Evolutionary conservation across 2,888 invertebrate species (phyloP), one percentile per base, ranked within the genome.

Genomic region (Hydrotaea diabolus): DNA sequence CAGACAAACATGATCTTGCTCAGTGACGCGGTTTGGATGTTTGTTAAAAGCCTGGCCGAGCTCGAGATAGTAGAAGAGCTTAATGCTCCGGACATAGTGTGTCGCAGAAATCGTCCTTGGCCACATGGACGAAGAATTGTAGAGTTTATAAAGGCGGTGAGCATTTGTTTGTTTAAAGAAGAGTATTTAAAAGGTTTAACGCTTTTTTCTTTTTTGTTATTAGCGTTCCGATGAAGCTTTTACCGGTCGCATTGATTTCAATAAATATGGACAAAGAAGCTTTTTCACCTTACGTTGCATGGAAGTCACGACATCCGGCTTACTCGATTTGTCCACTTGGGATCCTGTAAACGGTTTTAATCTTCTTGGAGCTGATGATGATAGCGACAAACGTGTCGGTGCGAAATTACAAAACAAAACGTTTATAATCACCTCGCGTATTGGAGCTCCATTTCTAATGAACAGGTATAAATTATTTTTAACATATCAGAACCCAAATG

Each of bases 401-500:
- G 90, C 91, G 78, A 91, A 91, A 73, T 75, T 93, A 1, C 94
- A 94, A 85, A 95, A 96, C 90, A 95, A 95, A 93, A 95, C 95
- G 0, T 94, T 96, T 83, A 93, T 94, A 87, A 93, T 97, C 7
- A 95, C 95, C 3, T 95, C 95, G 15, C 94, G 96, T 80, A 91
- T 96, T 87, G 96, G 96, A 2, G 94, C 94, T 8, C 97, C 97
- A 0, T 97, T 95, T 90, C 91, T 96, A 43, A 93, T 94, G 88
- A 91, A 93, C 86, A 93, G 92, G 87, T 87, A 71, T 31, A 5
- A 0, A 46, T 36, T 31, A 31, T 62, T 74, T 57, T 53, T 39
- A 31, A 31, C 2, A 31, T 31, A 31, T 31, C 31, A 31, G 31
- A 7, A 4, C 31, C 31, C 7, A 31, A 7, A 31, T 2, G 31